Evolutionary conservation across 1,140 invertebrate genomes (phyloP).

Genomic region (Drosophila bipectinata): DNA sequence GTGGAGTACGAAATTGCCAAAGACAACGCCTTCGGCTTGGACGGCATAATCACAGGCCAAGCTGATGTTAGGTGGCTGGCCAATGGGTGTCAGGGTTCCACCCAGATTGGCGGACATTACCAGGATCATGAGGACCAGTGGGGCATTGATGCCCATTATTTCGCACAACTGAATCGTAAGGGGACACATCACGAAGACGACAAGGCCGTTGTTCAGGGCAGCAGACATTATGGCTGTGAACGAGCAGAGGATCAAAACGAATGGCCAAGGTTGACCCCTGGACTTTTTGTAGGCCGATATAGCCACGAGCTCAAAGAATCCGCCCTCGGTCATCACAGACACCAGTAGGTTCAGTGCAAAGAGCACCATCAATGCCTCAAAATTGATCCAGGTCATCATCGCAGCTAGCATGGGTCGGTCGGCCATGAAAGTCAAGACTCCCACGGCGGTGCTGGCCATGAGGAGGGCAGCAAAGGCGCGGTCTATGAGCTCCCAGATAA

Average conservation of each 20-base stretch:
- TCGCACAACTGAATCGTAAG: slow-evolving; percentile 94
- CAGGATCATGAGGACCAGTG: slow-evolving; percentile 89
- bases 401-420: slow-evolving; percentile 88
- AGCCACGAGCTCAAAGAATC: slow-evolving; percentile 93
- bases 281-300: slow-evolving; percentile 87
- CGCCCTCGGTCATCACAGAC: slow-evolving; percentile 92
- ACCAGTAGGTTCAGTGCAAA: slow-evolving; percentile 96
- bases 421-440: slow-evolving; percentile 88
- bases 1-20: slow-evolving; percentile 90
- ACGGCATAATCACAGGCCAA: slow-evolving; percentile 90
- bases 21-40: slow-evolving; percentile 88
- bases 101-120: slow-evolving; percentile 94
- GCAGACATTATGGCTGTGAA: slow-evolving; percentile 92
- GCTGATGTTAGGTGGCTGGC: slow-evolving; percentile 94
- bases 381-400: slow-evolving; percentile 92
- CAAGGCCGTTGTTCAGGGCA: slow-evolving; percentile 94
- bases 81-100: slow-evolving; percentile 92
- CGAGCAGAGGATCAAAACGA: slow-evolving; percentile 90
- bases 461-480: slow-evolving; percentile 92
- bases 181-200: slow-evolving; percentile 92
- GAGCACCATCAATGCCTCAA: slow-evolving; percentile 91
- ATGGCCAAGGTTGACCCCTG: slow-evolving; percentile 90
- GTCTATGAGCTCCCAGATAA: slow-evolving; percentile 92
- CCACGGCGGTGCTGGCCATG: slow-evolving; percentile 89
- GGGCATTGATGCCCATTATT: slow-evolving; percentile 92